Percentiles rank a stretch among this genome's conserved stretches.
Conservation (phyloP, 2,797 vertebrate species). For the Alosa sapidissima region DNA sequence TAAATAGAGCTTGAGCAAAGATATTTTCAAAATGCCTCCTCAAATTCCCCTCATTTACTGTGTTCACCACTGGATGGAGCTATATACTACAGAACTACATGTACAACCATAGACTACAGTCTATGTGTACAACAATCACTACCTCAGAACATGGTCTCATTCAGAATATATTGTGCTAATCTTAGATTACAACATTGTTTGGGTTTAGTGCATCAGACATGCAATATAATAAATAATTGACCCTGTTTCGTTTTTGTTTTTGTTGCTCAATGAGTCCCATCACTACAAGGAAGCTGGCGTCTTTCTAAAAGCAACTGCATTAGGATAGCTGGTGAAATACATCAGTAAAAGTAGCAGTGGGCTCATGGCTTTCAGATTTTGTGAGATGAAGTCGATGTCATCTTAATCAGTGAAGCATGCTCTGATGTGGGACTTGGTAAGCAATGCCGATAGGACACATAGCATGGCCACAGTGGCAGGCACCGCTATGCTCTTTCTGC, state of each 20-base stretch:
- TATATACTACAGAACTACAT: neutral
- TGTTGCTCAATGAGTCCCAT: neutral
- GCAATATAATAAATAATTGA: neutral
- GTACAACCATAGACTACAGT: no score
- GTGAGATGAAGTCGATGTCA: neutral
- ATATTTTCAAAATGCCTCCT: neutral
- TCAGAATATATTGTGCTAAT: neutral
- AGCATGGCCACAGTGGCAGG: neutral
- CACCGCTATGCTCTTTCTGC: neutral
- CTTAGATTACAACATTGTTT: neutral
- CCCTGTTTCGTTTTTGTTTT: neutral
- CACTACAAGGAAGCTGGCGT: neutral
- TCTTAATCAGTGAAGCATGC: neutral
- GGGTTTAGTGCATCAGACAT: neutral
- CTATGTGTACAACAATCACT: neutral
- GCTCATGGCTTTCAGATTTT: neutral
- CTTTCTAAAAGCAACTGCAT: neutral
- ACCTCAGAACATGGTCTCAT: neutral
- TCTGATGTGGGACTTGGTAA: neutral
- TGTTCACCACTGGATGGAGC: constrained; percentile 1
- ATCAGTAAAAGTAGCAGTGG: neutral
- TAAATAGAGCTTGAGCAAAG: neutral
- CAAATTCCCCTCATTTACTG: neutral
- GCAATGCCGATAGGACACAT: neutral
- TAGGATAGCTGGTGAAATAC: neutral